phyloP scores from a whole-genome alignment of 2,797 vertebrate species.

The Setipinna tenuifilis region DNA sequence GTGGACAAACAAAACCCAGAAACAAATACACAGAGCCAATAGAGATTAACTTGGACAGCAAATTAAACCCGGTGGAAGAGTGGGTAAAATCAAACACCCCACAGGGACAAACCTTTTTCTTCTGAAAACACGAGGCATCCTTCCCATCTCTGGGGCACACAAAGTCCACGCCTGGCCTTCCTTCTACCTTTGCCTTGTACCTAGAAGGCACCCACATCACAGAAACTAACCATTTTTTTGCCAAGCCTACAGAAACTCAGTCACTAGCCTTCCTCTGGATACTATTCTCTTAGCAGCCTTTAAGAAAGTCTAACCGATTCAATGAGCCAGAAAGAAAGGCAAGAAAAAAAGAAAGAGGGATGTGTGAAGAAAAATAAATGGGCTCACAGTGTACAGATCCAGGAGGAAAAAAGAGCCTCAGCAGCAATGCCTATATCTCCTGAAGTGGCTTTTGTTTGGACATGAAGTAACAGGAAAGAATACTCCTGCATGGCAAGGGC shows the following conservation, averaged over 20 bases:
- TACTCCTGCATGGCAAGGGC: conserved; percentile 82
- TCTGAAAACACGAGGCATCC: conserved; percentile 49
- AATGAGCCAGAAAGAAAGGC: conserved; percentile 82
- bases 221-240: conserved; percentile 60
- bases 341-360: conserved; percentile 66
- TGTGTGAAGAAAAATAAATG: conserved; percentile 75
- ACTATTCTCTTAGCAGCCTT: conserved; percentile 73
- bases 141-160: conserved; percentile 46
- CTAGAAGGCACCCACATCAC: conserved; percentile 56
- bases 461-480: conserved; percentile 84
- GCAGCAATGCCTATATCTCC: conserved; percentile 84
- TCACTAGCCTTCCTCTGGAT: conserved; percentile 69
- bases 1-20: background rate
- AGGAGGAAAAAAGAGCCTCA: conserved; percentile 74
- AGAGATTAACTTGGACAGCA: conserved; percentile 7
- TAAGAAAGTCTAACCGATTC: conserved; percentile 79
- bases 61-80: conserved; percentile 20
- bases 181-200: conserved; percentile 54
- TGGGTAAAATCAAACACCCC: conserved; percentile 38
- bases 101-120: background rate
- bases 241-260: conserved; percentile 63
- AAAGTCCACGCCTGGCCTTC: conserved; percentile 48
- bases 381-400: conserved; percentile 77
- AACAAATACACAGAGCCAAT: background rate
- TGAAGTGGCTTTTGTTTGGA: conserved; percentile 90